These are phyloP conservation scores for Sandelia bainsii DNA, from an alignment of 2,797 vertebrate species.

Conservation along the genomic window DNA sequence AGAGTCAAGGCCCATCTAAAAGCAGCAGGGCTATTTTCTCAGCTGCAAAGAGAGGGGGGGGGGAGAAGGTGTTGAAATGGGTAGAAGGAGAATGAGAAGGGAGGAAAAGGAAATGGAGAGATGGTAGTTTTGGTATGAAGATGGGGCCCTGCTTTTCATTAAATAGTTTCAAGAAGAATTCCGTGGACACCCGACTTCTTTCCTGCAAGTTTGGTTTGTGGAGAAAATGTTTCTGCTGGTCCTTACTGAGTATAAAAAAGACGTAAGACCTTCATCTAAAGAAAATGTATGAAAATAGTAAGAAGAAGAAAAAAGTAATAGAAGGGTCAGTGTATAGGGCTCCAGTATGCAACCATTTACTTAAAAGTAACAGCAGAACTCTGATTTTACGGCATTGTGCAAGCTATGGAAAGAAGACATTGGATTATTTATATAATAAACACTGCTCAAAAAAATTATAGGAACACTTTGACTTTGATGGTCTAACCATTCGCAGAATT, in stretches of 20 bases:
- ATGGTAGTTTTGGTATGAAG: conserved; percentile 36
- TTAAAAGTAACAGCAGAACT: no score
- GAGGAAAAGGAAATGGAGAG: conserved; percentile 33
- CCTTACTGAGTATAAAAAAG: not conserved
- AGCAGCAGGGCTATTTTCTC: conserved; percentile 79
- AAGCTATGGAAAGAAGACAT: no score
- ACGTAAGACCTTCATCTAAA: not conserved
- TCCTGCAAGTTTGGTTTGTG: conserved; percentile 17
- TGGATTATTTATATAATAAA: no score
- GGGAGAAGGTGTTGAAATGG: conserved; percentile 42
- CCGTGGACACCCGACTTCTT: conserved; percentile 2
- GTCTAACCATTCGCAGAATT: no score
- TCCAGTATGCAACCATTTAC: no score
- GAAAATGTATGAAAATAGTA: not conserved
- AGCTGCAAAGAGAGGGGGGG: conserved; percentile 74
- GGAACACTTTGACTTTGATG: no score
- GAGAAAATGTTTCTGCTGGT: conserved; percentile 5
- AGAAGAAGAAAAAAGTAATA: not conserved
- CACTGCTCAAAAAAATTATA: no score
- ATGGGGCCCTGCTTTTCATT: conserved; percentile 55
- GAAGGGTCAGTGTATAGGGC: no score
- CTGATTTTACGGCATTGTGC: no score
- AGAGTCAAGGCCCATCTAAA: conserved; percentile 74
- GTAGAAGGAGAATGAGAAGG: conserved; percentile 25
- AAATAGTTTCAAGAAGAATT: conserved; percentile 73